Percentiles rank a stretch among this genome's conserved stretches.
These are phyloP conservation scores for Mactromeris polynyma DNA, from an alignment of 2,888 invertebrate genomes.

Conservation along the genomic window DNA sequence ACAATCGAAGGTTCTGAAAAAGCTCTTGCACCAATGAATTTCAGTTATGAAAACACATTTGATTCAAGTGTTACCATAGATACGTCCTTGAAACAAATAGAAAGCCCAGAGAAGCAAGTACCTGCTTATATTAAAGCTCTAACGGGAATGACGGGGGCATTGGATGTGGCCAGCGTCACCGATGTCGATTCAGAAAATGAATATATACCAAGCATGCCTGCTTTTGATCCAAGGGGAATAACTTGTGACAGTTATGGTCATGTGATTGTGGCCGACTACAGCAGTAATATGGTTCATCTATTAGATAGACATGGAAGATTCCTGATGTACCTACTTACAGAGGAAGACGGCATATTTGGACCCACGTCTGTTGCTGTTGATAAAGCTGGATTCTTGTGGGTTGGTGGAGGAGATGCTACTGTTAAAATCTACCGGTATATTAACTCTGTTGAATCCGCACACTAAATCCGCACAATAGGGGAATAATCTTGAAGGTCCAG, in stretches of 20 bases:
- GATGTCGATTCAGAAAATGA: conserved; percentile 44
- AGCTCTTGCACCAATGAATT: conserved; percentile 56
- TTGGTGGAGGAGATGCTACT: conserved; percentile 74
- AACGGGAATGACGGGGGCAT: conserved; percentile 56
- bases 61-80: conserved; percentile 55
- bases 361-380: conserved; percentile 77
- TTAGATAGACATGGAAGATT: conserved; percentile 72
- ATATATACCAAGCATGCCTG: conserved; percentile 45
- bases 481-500: no score
- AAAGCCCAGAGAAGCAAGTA: conserved; percentile 31
- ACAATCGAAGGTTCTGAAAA: conserved; percentile 39
- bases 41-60: conserved; percentile 60
- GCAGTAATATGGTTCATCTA: conserved; percentile 73
- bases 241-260: conserved; percentile 78
- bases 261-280: conserved; percentile 78
- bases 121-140: conserved; percentile 52
- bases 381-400: conserved; percentile 74
- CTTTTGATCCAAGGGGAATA: conserved; percentile 77
- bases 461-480: not conserved
- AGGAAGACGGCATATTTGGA: conserved; percentile 69
- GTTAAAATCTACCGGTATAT: conserved; percentile 71
- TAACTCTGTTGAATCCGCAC: conserved; percentile 34
- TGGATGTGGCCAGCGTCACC: conserved; percentile 62
- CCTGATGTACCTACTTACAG: conserved; percentile 70
- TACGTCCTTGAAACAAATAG: conserved; percentile 41